phyloP scores from a whole-genome alignment of 2,888 invertebrate genomes.

The Cantharis lateralis region DNA sequence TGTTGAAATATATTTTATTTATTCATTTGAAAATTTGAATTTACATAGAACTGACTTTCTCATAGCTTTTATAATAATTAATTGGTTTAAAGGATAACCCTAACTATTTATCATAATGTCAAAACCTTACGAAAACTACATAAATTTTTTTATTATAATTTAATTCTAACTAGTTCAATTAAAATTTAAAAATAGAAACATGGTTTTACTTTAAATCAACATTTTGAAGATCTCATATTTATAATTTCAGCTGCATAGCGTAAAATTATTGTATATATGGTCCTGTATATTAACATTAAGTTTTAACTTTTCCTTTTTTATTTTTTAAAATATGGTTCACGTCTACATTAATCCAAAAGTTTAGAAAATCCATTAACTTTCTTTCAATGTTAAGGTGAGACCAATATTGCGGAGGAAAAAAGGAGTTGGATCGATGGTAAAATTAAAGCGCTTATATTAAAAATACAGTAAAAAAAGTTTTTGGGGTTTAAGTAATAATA shows the following conservation, averaged over 20 bases:
- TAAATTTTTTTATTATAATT: not conserved
- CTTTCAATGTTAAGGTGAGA: no score
- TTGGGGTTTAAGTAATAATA: no score
- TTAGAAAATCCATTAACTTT: no score
- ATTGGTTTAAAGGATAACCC: constrained; percentile 12
- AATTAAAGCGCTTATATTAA: no score
- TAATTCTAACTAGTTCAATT: not conserved
- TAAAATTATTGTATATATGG: no score
- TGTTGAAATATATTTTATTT: constrained; percentile 7
- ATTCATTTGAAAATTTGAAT: constrained; percentile 2
- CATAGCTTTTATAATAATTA: constrained; percentile 8
- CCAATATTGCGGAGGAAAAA: no score
- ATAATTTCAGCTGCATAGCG: not conserved
- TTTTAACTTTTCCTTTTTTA: no score
- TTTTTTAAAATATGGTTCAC: no score
- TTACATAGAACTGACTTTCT: constrained; percentile 8
- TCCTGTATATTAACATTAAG: no score
- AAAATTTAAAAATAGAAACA: not conserved
- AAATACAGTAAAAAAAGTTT: no score
- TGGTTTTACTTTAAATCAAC: not conserved
- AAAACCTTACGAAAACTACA: not conserved
- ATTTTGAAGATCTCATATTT: not conserved
- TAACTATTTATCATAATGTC: constrained; percentile 6
- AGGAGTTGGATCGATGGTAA: no score
- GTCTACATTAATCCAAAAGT: no score